phyloP scores from a whole-genome alignment of 2,113 vertebrate species.

The Mastomys coucha region DNA sequence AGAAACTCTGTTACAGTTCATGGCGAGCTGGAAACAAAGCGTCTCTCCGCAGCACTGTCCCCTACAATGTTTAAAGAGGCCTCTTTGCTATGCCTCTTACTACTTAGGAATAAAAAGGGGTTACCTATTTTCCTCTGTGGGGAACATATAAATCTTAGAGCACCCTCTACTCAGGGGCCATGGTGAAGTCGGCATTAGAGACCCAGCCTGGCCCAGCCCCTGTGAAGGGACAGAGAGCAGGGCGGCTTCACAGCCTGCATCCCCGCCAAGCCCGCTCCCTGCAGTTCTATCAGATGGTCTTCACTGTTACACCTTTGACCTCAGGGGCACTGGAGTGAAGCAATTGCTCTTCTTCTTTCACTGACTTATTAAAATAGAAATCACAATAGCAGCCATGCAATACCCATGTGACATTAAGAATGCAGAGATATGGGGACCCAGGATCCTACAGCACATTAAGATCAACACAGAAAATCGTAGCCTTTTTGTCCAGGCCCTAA shows the following conservation, averaged over 20 bases:
- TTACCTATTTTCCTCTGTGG: neutral
- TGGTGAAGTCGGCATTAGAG: neutral
- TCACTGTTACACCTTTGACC: neutral
- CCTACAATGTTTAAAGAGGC: neutral
- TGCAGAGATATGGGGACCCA: neutral
- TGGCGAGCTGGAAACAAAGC: neutral
- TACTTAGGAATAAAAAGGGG: neutral
- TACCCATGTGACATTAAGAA: neutral
- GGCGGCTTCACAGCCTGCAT: rapidly evolving
- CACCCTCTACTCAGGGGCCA: neutral
- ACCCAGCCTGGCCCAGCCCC: neutral
- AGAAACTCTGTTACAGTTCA: neutral
- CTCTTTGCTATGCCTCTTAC: neutral
- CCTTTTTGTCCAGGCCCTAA: neutral
- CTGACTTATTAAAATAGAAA: neutral
- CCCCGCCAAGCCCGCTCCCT: rapidly evolving
- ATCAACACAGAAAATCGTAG: neutral
- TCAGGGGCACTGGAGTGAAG: neutral
- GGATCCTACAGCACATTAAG: neutral
- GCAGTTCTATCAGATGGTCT: too few species aligned
- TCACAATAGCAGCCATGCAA: neutral
- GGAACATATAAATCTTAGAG: too few species aligned
- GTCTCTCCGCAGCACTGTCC: neutral
- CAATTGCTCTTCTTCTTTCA: neutral
- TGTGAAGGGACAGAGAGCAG: rapidly evolving